phyloP scores from a whole-genome alignment of 2,113 vertebrate species.

The Numenius arquata region DNA sequence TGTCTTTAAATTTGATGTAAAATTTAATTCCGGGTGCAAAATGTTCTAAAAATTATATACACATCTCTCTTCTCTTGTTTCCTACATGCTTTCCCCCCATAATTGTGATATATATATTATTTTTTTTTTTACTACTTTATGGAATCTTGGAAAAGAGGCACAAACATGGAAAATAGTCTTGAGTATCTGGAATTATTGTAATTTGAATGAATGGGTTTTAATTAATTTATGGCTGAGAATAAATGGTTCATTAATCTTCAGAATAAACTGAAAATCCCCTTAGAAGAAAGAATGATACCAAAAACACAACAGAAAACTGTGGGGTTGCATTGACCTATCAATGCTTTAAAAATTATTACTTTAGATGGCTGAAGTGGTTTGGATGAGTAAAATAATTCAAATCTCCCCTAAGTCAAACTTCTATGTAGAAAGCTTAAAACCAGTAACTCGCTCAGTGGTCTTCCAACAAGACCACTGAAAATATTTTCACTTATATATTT shows the following conservation, averaged over 20 bases:
- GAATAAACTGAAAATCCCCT: background rate
- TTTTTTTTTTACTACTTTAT: background rate
- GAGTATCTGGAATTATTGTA: background rate
- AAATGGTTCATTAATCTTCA: background rate
- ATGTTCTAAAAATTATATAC: background rate
- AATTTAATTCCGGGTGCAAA: background rate
- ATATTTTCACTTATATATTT: background rate
- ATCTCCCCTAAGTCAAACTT: background rate
- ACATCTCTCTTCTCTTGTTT: background rate
- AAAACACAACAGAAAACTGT: background rate
- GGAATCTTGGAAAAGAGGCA: background rate
- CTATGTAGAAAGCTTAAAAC: background rate
- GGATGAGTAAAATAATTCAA: background rate
- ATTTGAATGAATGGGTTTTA: background rate
- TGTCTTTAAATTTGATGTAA: background rate
- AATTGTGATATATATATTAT: background rate
- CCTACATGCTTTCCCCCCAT: background rate
- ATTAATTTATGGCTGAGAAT: background rate
- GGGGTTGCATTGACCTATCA: background rate
- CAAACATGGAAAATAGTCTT: background rate
- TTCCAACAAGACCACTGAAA: background rate
- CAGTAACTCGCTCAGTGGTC: background rate
- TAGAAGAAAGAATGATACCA: background rate
- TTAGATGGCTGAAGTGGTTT: background rate
- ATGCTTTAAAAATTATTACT: background rate